Evolutionary conservation across 2,113 vertebrate species (phyloP).

Genomic region (Brachypteracias leptosomus): DNA sequence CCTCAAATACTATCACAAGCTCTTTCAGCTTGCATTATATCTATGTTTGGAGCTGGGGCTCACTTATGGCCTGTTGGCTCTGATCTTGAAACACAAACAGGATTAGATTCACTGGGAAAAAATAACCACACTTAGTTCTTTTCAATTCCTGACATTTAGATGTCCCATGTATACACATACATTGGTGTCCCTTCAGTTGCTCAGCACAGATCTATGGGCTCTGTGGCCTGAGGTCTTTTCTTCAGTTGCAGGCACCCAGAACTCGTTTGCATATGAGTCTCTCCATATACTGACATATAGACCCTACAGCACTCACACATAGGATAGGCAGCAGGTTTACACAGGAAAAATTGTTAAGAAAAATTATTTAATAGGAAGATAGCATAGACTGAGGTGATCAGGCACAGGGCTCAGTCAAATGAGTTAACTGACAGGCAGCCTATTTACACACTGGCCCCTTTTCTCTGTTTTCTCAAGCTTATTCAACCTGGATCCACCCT

Average conservation of each 20-base stretch:
- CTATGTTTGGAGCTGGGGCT: background rate
- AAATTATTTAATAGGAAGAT: background rate
- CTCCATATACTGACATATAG: background rate
- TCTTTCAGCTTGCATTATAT: background rate
- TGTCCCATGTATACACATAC: accelerated
- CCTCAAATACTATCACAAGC: background rate
- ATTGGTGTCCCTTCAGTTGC: background rate
- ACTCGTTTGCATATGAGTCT: accelerated
- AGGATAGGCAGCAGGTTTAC: background rate
- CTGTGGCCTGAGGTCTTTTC: background rate
- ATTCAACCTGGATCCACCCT: background rate
- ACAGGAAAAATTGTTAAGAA: background rate
- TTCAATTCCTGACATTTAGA: background rate
- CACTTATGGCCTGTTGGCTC: accelerated
- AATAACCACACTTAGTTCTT: background rate
- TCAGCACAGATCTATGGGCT: background rate
- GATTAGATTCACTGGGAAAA: background rate
- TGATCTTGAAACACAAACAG: background rate
- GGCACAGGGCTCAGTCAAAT: background rate
- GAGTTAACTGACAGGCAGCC: background rate
- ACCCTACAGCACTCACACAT: background rate
- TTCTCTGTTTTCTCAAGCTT: background rate
- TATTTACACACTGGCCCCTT: accelerated
- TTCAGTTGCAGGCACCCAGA: background rate
- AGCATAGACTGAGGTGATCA: background rate